A percentile compares a stretch with the other conserved stretches of the same genome.
Evolutionary conservation across 2,888 invertebrate genomes (phyloP).

Genomic region (Notodonta dromedarius): DNA sequence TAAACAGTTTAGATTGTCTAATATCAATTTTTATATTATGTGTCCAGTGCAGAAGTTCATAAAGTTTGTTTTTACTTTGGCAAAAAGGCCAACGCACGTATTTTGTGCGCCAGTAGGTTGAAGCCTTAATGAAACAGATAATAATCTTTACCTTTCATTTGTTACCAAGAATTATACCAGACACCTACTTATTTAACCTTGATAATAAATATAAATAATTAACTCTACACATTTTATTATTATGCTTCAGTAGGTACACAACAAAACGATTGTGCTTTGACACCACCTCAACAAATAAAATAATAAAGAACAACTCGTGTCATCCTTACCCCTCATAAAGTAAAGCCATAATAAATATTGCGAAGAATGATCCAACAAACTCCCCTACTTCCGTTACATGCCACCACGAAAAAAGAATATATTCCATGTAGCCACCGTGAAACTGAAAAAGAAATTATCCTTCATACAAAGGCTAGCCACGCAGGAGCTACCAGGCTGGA

Average conservation of each 20-base stretch:
- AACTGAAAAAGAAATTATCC: conserved; percentile 85
- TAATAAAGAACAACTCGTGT: conserved; percentile 11
- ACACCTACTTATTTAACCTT: neutral
- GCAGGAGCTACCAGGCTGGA: no score
- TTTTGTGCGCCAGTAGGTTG: no score
- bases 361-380: conserved; percentile 94
- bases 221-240: neutral
- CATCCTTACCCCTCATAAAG: conserved; percentile 94
- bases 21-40: neutral
- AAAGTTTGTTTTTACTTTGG: no score
- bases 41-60: neutral
- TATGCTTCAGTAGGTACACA: neutral
- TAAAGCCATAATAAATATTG: conserved; percentile 95
- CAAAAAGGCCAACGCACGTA: no score
- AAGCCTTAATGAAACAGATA: neutral
- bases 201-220: neutral
- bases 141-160: neutral
- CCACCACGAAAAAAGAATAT: conserved; percentile 93
- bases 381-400: conserved; percentile 89
- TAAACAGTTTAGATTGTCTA: no score
- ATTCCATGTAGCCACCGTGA: conserved; percentile 90
- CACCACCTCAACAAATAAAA: neutral
- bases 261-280: neutral
- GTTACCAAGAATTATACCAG: neutral
- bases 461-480: neutral